These are phyloP conservation scores for Drosophila parvula DNA, from an alignment of 1,140 invertebrate species.

Conservation along the genomic window DNA sequence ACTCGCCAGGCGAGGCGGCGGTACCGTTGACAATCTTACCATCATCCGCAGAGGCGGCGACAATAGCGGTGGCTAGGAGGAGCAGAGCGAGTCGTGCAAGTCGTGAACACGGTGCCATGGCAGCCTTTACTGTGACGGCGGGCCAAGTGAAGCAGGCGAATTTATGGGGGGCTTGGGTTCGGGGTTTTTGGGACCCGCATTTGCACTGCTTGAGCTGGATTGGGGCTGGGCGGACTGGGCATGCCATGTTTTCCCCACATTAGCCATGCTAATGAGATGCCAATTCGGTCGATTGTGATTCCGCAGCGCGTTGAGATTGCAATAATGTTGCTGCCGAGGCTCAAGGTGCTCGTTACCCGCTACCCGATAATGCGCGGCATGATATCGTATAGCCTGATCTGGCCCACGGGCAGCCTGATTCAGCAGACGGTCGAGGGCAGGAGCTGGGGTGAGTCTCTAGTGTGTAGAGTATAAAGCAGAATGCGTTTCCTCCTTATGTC, in stretches of 20 bases:
- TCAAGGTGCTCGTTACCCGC: conserved; percentile 65
- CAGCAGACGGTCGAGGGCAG: conserved; percentile 86
- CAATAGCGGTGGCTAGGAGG: background rate
- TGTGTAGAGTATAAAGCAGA: background rate
- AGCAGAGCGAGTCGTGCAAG: conserved; percentile 13
- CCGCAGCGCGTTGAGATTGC: conserved; percentile 26
- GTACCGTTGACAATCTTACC: conserved; percentile 76
- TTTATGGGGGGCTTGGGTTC: conserved; percentile 12
- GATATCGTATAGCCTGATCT: conserved; percentile 90
- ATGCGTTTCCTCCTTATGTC: background rate
- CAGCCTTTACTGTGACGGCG: background rate
- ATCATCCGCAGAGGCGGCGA: conserved; percentile 15
- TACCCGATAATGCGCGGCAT: conserved; percentile 87
- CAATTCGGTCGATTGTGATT: conserved; percentile 23
- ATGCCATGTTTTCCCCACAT: background rate
- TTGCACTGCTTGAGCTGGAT: background rate
- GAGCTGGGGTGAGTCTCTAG: conserved; percentile 65
- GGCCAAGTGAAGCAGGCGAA: background rate
- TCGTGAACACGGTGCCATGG: conserved; percentile 15
- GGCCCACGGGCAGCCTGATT: conserved; percentile 88
- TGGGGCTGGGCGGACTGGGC: conserved; percentile 18
- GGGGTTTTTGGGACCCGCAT: conserved; percentile 20
- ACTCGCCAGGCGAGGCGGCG: conserved; percentile 58
- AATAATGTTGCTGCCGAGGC: conserved; percentile 62
- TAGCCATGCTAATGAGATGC: conserved; percentile 34